Evolutionary conservation across 2,113 vertebrate genomes (phyloP), one percentile per base, ranked within the genome.

Genomic region (Alosa alosa): DNA sequence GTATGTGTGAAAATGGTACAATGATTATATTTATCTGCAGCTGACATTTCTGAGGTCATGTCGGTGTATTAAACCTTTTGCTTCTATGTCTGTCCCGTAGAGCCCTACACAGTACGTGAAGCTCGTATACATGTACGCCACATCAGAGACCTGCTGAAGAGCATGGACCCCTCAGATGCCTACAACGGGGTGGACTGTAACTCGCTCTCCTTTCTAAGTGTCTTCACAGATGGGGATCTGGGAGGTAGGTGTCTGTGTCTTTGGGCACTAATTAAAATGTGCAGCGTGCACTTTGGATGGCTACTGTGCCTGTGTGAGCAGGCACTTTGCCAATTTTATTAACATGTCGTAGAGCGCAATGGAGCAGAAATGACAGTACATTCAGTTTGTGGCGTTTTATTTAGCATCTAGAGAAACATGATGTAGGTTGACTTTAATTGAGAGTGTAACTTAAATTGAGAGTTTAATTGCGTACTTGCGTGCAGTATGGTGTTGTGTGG

Each of bases 161-260:
- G 98, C 85, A 94, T 99, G 85, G 98, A 99, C 91, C 98, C 98
- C 0, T 99, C 98, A 0, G 98, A 99, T 36, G 96, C 98, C 87
- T 99, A 99, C 95, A 99, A 99, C 0, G 98, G 98, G 1, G 97
- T 99, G 87, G 98, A 99, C 95, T 99, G 98, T 93, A 99, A 97
- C 90, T 99, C 98, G 0, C 84, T 99, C 85, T 99, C 98, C 36
- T 99, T 99, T 93, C 95, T 99, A 88, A 98, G 97, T 0, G 92
- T 98, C 92, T 99, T 99, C 94, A 98, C 97, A 0, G 98, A 99
- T 7, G 98, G 98, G 75, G 98, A 99, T 92, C 95, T 99, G 10
- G 97, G 97, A 96, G 98, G 98, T 99, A 95, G 0, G 92, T 83
- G 36, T 47, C 39, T 47, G 46, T 83, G 39, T 83, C 36, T 44